Base-by-base conservation (phyloP, 2,113 vertebrate genomes). In the Benitochromis conjunctus region DNA sequence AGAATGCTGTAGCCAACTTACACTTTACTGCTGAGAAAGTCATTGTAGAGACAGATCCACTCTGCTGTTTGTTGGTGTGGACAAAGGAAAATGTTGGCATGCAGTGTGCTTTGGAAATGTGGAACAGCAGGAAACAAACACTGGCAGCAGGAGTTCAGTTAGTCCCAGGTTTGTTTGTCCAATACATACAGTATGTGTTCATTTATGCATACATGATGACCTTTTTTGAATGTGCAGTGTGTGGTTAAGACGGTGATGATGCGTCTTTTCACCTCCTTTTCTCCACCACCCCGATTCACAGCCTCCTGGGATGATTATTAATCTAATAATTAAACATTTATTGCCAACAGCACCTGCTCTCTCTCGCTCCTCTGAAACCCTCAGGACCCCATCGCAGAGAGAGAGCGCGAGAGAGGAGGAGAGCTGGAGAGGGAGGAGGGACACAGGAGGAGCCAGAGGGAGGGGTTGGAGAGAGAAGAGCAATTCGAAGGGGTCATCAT, bases 251-350 rank as follows among this genome's bases (percentile, higher is more conserved):
- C 90, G 88, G 91, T 85, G 93, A 92, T 92, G 92, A 84, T 91
- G 79, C 84, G 87, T 95, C 85, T 93, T 90, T 93, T 92, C 81
- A 56, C 62, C 83, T 84, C 18, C 62, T 89, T 82, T 79, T 26
- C 71, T 34, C 82, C 85, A 21, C 53, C n/a, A 26, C 57, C 80
- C 62, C 4, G 9, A 90, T 83, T 82, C 60, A 19, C 34, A 84
- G 85, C 91, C 97, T 94, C 96, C 87, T 93, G 96, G 96, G 96
- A 97, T 94, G 93, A 90, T 97, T 97, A 97, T 97, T 97, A 97
- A 97, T 97, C 96, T 97, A 95, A 97, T 98, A 97, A 98, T 98
- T 97, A 98, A 97, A 96, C 96, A 92, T 97, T 96, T 97, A 97
- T 97, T 97, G 96, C 96, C 91, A 91, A 95, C 94, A 95, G 96